A percentile compares a stretch with the other conserved stretches of the same genome.
These are phyloP conservation scores for Anseranas semipalmata DNA, from an alignment of 2,113 vertebrate species.

Conservation along the genomic window DNA sequence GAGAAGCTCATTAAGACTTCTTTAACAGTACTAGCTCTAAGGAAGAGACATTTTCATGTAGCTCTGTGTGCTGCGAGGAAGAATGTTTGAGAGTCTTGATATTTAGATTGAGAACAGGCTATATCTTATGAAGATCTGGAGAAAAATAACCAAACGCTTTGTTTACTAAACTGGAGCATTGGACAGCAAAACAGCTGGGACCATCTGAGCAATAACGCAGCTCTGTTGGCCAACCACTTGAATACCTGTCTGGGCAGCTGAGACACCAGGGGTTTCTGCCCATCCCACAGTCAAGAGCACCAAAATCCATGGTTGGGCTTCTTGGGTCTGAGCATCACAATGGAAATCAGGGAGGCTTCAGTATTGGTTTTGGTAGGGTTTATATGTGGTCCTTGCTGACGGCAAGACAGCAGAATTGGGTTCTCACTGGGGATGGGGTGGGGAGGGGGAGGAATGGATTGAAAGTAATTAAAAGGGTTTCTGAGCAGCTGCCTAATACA, in stretches of 20 bases:
- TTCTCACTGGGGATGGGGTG: no score
- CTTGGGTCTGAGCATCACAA: neutral
- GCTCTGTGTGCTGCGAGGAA: neutral
- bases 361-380: neutral
- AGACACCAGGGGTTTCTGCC: neutral
- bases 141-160: neutral
- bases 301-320: neutral
- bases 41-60: constrained; percentile 19
- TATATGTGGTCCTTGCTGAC: neutral
- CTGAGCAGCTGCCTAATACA: neutral
- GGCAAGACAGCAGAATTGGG: neutral
- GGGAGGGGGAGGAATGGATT: neutral
- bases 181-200: neutral
- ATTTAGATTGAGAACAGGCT: neutral
- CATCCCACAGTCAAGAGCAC: neutral
- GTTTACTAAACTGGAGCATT: neutral
- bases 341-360: neutral
- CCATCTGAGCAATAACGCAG: neutral
- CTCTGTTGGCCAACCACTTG: neutral
- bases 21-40: neutral
- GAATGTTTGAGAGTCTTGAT: neutral
- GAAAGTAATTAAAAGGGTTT: neutral
- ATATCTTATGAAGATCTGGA: neutral
- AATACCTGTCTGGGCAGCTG: neutral
- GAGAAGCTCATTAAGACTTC: neutral